Base-by-base conservation (phyloP, 2,888 invertebrate genomes). In the Muschampia plurimacula region DNA sequence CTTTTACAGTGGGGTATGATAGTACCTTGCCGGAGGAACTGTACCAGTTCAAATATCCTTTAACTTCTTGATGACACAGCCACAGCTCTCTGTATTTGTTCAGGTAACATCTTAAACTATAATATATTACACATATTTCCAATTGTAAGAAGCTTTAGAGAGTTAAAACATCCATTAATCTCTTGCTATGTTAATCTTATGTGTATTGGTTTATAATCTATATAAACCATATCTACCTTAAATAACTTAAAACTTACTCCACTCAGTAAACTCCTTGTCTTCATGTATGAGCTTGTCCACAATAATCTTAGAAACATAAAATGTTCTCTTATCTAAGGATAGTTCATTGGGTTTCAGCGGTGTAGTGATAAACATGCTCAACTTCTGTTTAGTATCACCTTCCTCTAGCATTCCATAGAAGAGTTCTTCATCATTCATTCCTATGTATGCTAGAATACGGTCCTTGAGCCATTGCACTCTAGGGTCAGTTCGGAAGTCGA, bases 231-330 rank as follows among this genome's bases (percentile, higher is more conserved):
- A 32, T 32, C 1, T 4, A 4, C 4, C 2, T 4, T 32, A 4
- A 4, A 4, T 4, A 13, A 4, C 0, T 55, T 55, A 22, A 36
- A 10, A 88, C 95, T 95, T 91, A 97, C 97, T 96, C 95, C 96
- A 96, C 90, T 97, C 97, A 78, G 96, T 95, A 74, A 97, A 95
- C 86, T 97, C 97, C 83, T 96, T 96, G 81, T 97, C 97, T 22
- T 96, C 95, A 82, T 94, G 89, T 71, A 94, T 92, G 9, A 97
- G 89, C 83, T 96, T 96, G 80, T 96, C 97, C 67, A 96, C 96
- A 78, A 96, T 96, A 1, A 96, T 96, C 83, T 96, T 96, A 81
- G 96, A 95, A 15, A 97, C 93, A 80, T 95, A 96, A 78, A 97
- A 93, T 28, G 96, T 90, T 80, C 95, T 95, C 74, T 95, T 96